Base-by-base conservation (phyloP, 2,888 invertebrate species). In the Dicranocentrus wangi region DNA sequence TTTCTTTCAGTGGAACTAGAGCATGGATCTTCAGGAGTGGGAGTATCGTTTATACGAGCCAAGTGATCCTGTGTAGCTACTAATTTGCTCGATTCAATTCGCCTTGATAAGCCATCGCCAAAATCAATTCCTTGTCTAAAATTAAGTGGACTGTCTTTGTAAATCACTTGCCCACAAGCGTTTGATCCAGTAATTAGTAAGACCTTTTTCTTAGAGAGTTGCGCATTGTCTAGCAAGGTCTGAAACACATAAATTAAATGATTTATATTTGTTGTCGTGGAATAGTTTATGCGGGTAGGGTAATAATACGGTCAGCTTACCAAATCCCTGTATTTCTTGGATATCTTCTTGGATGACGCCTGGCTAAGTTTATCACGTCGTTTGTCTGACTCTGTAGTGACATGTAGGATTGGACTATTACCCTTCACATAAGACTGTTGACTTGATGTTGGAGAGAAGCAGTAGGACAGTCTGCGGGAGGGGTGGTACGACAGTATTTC, bases 401-500 rank as follows among this genome's bases (percentile, higher is more conserved):
- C 2, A 10, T 19, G 47, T 27, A 25, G 17, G 0, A 19, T 13
- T 7, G 72, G 73, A 32, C 58, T 66, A 13, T 8, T 27, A 21
- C 60, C n/a, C 32, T 66, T 80, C n/a, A 28, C 13, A 15, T 55
- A 63, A n/a, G 66, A 73, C 28, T 61, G 68, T 42, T 69, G 51
- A 32, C 75, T 63, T n/a, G 53, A 42, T 1, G 80, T 39, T 0
- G 83, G 83, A 1, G 80, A 82, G 19, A 83, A 55, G 51, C 71
- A 83, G 60, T 84, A 82, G 0, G 85, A 78, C 7, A 83, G 17
- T 27, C 85, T 43, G 51, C 84, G 72, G 2, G 85, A 75, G 15
- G 85, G 87, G 71, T 86, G 83, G 69, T 86, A 87, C 0, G 86
- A 86, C 10, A 87, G 65, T 23, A 87, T 85, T 73, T 86, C 85